These are phyloP conservation scores for Rotaria socialis DNA, from an alignment of 2,888 invertebrate species.

Conservation along the genomic window DNA sequence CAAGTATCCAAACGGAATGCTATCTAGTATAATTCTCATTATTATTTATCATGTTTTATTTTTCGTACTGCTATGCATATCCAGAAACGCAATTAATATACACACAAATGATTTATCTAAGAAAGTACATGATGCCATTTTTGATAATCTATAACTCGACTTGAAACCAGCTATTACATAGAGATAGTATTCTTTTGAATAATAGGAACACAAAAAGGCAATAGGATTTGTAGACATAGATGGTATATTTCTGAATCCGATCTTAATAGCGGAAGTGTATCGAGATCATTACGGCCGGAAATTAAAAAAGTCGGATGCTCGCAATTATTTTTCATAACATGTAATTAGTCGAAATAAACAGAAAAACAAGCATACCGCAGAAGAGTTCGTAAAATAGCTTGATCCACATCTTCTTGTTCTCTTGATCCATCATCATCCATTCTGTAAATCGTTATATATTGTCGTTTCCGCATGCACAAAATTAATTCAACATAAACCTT, in stretches of 20 bases:
- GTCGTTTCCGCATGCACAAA: conserved; percentile 85
- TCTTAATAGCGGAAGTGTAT: background rate
- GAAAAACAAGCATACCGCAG: background rate
- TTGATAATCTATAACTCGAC: background rate
- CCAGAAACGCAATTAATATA: background rate
- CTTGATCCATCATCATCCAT: conserved; percentile 70
- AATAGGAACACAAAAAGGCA: too few species aligned
- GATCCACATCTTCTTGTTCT: conserved; percentile 79
- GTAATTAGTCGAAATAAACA: too few species aligned
- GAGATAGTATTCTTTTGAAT: too few species aligned
- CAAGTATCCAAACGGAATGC: too few species aligned
- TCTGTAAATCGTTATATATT: conserved; percentile 71
- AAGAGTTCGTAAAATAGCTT: conserved; percentile 83
- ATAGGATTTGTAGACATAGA: too few species aligned
- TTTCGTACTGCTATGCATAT: background rate
- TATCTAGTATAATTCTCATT: too few species aligned
- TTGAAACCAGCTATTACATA: background rate
- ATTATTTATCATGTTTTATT: background rate
- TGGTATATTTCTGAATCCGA: background rate
- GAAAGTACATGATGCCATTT: background rate
- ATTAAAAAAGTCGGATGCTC: too few species aligned
- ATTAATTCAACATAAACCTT: conserved; percentile 84
- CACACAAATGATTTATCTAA: background rate
- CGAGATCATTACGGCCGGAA: background rate
- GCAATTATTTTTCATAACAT: too few species aligned